Conservation (phyloP, 2,797 vertebrate species). For the Falco naumanni region DNA sequence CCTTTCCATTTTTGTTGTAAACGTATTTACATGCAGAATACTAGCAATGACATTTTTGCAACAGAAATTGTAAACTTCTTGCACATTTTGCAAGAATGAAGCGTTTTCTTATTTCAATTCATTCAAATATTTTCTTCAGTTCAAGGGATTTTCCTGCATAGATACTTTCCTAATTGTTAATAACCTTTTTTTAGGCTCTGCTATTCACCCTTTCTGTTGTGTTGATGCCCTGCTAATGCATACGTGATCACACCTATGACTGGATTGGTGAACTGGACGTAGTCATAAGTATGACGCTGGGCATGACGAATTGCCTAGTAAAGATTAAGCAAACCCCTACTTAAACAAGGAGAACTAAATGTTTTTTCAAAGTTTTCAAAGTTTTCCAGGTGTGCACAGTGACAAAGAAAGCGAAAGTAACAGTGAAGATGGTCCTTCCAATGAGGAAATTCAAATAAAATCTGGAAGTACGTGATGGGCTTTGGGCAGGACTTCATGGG, state of each 20-base stretch:
- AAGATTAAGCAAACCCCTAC: not conserved
- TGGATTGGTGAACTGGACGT: not conserved
- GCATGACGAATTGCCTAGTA: not conserved
- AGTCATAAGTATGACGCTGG: not conserved
- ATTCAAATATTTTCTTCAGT: not conserved
- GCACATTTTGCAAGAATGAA: not conserved
- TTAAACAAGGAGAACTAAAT: not conserved
- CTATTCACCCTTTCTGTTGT: not conserved
- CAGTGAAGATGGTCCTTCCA: not conserved
- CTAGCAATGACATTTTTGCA: not conserved
- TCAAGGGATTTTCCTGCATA: not conserved
- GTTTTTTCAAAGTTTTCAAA: no score
- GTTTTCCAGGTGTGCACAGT: not conserved
- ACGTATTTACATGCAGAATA: not conserved
- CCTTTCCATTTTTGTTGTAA: not conserved
- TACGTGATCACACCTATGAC: accelerated
- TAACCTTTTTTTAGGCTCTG: not conserved
- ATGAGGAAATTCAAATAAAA: not conserved
- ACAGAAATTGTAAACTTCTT: not conserved
- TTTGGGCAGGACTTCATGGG: not conserved
- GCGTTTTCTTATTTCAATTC: not conserved
- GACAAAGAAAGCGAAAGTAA: not conserved
- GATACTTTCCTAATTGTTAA: not conserved
- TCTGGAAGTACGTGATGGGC: not conserved
- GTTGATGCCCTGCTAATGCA: not conserved